Percentiles rank a stretch among this genome's conserved stretches.
Evolutionary conservation across 2,797 vertebrate genomes (phyloP).

Genomic region (Tragelaphus oryx): DNA sequence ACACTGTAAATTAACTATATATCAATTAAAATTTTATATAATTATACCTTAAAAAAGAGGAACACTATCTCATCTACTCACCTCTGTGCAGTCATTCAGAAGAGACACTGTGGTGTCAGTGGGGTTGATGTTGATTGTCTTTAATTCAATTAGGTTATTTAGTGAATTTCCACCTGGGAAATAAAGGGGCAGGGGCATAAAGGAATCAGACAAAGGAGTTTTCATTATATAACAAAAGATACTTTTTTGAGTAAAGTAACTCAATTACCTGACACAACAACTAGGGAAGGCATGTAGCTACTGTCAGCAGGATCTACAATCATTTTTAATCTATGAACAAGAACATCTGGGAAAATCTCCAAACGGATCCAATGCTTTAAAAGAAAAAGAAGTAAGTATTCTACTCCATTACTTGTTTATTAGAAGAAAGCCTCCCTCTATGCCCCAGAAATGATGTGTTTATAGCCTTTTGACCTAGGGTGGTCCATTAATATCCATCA

Average conservation of each 20-base stretch:
- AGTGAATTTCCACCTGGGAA: constrained; percentile 93
- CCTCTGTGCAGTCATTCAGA: constrained; percentile 94
- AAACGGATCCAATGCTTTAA: constrained; percentile 97
- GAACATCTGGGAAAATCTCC: constrained; percentile 96
- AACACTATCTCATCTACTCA: constrained; percentile 64
- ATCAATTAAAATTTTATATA: neutral
- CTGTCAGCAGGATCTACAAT: constrained; percentile 97
- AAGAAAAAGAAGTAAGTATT: neutral
- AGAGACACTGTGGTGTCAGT: constrained; percentile 94
- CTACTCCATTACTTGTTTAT: neutral
- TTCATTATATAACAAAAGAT: neutral
- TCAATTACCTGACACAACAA: constrained; percentile 93
- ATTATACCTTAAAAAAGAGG: neutral
- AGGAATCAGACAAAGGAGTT: neutral
- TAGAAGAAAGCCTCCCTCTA: neutral
- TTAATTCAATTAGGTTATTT: constrained; percentile 97
- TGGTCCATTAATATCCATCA: neutral
- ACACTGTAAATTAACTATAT: neutral
- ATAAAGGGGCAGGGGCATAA: neutral
- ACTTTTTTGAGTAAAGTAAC: neutral
- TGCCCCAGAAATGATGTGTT: neutral
- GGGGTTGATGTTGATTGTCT: constrained; percentile 97
- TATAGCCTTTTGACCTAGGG: neutral
- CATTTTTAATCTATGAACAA: constrained; percentile 96
- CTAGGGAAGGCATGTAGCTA: constrained; percentile 98